Conservation (phyloP, 2,888 invertebrate genomes). For the Nowickia ferox region DNA sequence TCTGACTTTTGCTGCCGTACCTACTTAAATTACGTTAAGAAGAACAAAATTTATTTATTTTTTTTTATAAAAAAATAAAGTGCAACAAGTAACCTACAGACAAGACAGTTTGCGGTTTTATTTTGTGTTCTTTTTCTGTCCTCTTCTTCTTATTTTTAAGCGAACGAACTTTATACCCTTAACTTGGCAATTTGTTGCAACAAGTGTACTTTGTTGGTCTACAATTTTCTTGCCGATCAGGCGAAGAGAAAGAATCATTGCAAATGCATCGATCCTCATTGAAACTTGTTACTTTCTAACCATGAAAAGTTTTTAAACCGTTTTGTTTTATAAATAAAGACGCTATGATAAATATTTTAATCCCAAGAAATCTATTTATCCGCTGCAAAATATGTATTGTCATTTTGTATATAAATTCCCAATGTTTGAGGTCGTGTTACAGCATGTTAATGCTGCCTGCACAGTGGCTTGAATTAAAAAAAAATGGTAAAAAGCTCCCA, state of each 20-base stretch:
- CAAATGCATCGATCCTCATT: not conserved
- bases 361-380: too few species aligned
- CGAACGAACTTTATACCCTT: conserved; percentile 52
- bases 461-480: too few species aligned
- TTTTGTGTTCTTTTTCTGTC: conserved; percentile 46
- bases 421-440: too few species aligned
- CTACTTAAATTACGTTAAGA: conserved; percentile 66
- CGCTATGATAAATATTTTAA: too few species aligned
- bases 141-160: conserved; percentile 19
- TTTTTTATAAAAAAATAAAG: conserved; percentile 14
- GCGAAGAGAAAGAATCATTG: not conserved
- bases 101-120: conserved; percentile 68
- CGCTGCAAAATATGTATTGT: too few species aligned
- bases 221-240: conserved; percentile 5
- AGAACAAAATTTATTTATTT: conserved; percentile 39
- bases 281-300: not conserved
- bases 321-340: too few species aligned
- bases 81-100: conserved; percentile 57
- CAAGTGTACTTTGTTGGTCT: not conserved
- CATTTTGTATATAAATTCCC: too few species aligned
- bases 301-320: too few species aligned
- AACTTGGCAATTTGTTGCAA: conserved; percentile 10
- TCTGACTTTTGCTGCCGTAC: conserved; percentile 40
- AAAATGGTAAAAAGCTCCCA: too few species aligned
- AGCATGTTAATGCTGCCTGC: too few species aligned